Conservation (phyloP, 2,113 vertebrate species). For the Puntigrus tetrazona region DNA sequence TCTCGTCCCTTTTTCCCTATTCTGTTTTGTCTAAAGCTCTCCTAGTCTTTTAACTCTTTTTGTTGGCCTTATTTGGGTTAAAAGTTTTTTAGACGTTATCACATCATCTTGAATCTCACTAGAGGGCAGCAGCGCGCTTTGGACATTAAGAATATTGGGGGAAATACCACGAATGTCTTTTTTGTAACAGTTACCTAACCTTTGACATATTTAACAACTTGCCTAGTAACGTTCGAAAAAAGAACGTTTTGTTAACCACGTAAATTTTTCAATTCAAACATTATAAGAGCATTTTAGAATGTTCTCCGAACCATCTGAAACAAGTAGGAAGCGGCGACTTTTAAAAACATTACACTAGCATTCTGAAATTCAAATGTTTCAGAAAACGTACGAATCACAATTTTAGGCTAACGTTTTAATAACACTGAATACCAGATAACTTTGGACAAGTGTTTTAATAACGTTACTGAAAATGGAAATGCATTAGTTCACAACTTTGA, state of each 20-base stretch:
- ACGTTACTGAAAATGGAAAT: background rate
- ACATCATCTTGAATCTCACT: background rate
- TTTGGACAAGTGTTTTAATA: background rate
- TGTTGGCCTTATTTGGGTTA: background rate
- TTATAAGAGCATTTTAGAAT: too few relatives aligned
- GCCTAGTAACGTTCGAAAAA: too few relatives aligned
- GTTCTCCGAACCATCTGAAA: too few relatives aligned
- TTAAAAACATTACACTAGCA: background rate
- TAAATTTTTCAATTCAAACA: too few relatives aligned
- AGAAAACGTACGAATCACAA: too few relatives aligned
- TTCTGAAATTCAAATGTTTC: too few relatives aligned
- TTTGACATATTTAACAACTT: background rate
- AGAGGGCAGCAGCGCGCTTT: constrained; percentile 1
- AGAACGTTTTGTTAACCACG: too few relatives aligned
- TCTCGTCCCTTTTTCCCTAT: constrained; percentile 7
- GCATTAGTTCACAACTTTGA: background rate
- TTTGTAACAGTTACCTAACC: background rate
- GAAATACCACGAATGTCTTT: background rate
- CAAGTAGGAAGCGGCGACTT: too few relatives aligned
- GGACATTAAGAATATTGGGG: background rate
- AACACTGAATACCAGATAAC: too few relatives aligned
- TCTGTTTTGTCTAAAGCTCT: constrained; percentile 5
- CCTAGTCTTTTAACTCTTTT: background rate
- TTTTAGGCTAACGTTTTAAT: too few relatives aligned
- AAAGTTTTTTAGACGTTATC: background rate